Evolutionary conservation across 2,113 vertebrate species (phyloP), one percentile per base, ranked within the genome.

Genomic region (Turnix velox): DNA sequence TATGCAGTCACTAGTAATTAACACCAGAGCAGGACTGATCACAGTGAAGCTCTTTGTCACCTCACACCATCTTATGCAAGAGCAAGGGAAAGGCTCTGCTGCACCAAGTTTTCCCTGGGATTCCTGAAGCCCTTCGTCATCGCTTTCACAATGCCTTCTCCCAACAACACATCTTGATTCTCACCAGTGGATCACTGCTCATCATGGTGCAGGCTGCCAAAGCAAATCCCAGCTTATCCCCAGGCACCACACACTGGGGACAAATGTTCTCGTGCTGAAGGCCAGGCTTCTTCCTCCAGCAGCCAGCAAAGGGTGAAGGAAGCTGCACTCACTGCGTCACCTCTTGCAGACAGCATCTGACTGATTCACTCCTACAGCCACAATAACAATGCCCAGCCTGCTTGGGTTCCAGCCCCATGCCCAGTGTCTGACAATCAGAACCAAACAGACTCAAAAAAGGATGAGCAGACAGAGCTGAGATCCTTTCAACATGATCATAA

Each of bases 1-100:
- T 0, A 88, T 87, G 90, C 59, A 84, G 88, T 88, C 88, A 90
- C 58, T 15, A 17, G 33, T 66, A 93, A 96, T 93, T 93, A 94
- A 78, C 57, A 78, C 14, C 61, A 72, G 73, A 78, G 72, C 83
- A 86, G 61, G 57, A 83, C 55, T 0, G 18, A 90, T 90, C 77
- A 63, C 68, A 84, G 71, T 24, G 24, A 57, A 87, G 91, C 52
- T 92, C 80, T 68, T 48, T 17, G 7, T 63, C 76, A 84, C 84
- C 52, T 18, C 42, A 48, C 86, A 63, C n/a, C 3, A 22, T 77
- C 74, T 95, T 95, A 67, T 0, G 39, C 88, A 94, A 93, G 80
- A 75, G 43, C 0, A 0, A 87, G 73, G 66, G 84, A 92, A 91
- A 87, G 58, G 54, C 77, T 67, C 40, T 31, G 25, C 46, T 0